Conservation (phyloP, 2,113 vertebrate species). For the Malaclemys terrapin region DNA sequence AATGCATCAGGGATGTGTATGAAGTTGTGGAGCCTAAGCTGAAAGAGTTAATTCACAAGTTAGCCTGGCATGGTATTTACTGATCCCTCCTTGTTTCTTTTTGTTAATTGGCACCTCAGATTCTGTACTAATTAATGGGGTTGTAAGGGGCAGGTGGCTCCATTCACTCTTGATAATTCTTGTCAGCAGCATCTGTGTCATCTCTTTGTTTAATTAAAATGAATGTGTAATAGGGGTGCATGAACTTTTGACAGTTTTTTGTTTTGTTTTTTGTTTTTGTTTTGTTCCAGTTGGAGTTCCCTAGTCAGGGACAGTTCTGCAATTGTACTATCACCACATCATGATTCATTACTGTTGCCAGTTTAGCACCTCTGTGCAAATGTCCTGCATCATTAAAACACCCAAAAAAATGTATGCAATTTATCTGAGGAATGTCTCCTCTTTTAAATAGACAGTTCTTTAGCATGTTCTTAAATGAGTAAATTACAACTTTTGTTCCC, state of each 20-base stretch:
- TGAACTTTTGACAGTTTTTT: constrained; percentile 86
- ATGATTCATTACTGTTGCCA: background rate
- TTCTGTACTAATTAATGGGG: constrained; percentile 89
- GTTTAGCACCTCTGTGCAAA: constrained; percentile 30
- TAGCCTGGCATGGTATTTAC: constrained; percentile 71
- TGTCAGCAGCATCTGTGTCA: constrained; percentile 88
- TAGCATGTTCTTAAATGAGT: background rate
- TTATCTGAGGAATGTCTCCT: background rate
- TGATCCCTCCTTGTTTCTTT: constrained; percentile 69
- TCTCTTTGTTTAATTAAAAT: constrained; percentile 92
- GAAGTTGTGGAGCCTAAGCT: constrained; percentile 6
- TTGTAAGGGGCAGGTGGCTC: constrained; percentile 89
- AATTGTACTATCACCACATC: background rate
- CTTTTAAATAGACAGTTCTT: background rate
- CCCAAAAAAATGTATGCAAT: background rate
- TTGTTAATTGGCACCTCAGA: constrained; percentile 91
- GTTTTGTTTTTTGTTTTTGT: background rate
- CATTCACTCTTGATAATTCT: constrained; percentile 91
- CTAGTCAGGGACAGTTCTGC: constrained; percentile 71
- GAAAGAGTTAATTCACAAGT: constrained; percentile 76
- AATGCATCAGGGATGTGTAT: background rate
- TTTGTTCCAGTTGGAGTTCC: constrained; percentile 77
- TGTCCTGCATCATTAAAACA: constrained; percentile 12
- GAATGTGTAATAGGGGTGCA: constrained; percentile 86
- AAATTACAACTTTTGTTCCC: background rate